phyloP scores from a whole-genome alignment of 2,888 invertebrate species.

The Lepidocyrtinus sp. region DNA sequence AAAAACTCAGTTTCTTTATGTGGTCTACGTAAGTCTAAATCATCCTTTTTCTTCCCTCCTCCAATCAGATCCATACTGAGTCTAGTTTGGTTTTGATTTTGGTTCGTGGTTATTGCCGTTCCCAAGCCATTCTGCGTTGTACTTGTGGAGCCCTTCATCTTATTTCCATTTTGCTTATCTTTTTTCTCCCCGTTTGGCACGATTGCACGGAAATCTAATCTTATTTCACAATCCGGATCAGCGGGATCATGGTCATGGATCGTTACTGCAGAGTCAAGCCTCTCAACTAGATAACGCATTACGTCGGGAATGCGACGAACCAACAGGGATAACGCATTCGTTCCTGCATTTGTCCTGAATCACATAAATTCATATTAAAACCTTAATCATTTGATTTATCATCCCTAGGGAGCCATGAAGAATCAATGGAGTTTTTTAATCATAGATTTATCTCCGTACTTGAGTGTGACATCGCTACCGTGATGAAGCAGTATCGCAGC shows the following conservation, averaged over 20 bases:
- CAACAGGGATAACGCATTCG: slow-evolving; percentile 88
- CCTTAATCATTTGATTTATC: not conserved
- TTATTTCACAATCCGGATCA: slow-evolving; percentile 88
- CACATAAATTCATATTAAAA: slow-evolving; percentile 14
- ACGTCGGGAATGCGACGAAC: slow-evolving; percentile 90
- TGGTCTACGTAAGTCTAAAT: slow-evolving; percentile 49
- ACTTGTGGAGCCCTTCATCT: too few species aligned
- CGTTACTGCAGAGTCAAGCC: slow-evolving; percentile 83
- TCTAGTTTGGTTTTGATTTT: not conserved
- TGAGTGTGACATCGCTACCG: slow-evolving; percentile 89
- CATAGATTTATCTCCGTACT: slow-evolving; percentile 53
- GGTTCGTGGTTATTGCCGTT: not conserved
- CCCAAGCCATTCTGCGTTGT: not conserved
- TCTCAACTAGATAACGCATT: slow-evolving; percentile 85
- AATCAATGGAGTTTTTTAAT: not conserved
- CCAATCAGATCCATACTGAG: not conserved
- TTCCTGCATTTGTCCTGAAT: slow-evolving; percentile 86
- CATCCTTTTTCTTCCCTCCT: slow-evolving; percentile 17
- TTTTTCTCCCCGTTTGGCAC: slow-evolving; percentile 62
- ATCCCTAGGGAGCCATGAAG: not conserved
- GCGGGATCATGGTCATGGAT: slow-evolving; percentile 88
- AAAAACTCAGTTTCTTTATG: slow-evolving; percentile 83
- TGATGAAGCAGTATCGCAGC: slow-evolving; percentile 87
- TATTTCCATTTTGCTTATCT: not conserved
- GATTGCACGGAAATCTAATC: slow-evolving; percentile 76